Evolutionary conservation across 35 echinoderm and acorn worm genomes (phyloP), one percentile per base, ranked within the genome.

Genomic region (Holothuria glaberrima): DNA sequence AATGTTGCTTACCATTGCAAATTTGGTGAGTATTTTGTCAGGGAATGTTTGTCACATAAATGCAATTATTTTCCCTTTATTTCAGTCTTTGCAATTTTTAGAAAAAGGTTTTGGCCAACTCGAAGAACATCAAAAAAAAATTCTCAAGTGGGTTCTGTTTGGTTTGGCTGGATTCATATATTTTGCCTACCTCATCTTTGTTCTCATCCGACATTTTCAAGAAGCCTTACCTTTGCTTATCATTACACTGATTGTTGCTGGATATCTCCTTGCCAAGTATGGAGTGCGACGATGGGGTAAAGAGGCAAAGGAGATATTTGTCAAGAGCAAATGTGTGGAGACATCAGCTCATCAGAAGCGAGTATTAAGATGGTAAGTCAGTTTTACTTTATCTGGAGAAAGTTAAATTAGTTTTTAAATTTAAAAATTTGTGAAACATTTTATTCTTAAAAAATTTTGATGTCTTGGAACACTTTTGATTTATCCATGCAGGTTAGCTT

Each of bases 31-130:
- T n/a, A n/a, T n/a, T n/a, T n/a, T n/a, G n/a, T n/a, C 36, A 7
- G 36, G 36, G 7, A 41, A 41, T 41, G 36, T 41, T 41, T 41
- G 7, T 41, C 36, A 2, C 36, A 41, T 41, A 2, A 4, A 41
- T 41, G 2, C 7, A 41, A 41, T 70, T 70, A 18, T 70, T 6
- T 16, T 73, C 34, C 28, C 20, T 73, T 38, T 6, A 30, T 35
- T 74, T 78, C 41, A 78, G 74, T 78, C 74, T 78, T 84, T 84
- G 57, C 18, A 84, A 52, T 84, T 62, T 41, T 61, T 84, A 84
- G 80, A 84, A 56, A 84, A 84, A 32, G 59, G 54, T 27, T 84
- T 84, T 36, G 59, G 80, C 22, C 80, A 61, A 30, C 32, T 84
- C 5, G 54, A 61, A 22, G 80, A 84, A 32, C 21, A 59, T 3